phyloP scores from a whole-genome alignment of 2,888 invertebrate genomes.

The Encarsia formosa region DNA sequence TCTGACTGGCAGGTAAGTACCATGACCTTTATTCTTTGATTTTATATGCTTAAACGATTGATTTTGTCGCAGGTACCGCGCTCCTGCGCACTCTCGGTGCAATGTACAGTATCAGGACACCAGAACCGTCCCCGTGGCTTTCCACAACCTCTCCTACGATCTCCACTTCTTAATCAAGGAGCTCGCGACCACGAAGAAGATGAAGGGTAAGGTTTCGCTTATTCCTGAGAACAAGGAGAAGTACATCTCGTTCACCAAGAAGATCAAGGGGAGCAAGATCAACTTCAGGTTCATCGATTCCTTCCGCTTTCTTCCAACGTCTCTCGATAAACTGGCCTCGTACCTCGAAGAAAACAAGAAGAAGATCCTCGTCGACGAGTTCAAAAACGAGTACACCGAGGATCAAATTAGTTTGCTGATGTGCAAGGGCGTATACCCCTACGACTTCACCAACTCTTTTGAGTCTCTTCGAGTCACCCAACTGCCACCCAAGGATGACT shows the following conservation, averaged over 20 bases:
- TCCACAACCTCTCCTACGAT: slow-evolving; percentile 29
- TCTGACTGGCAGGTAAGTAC: slow-evolving; percentile 19
- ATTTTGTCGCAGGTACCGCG: no score
- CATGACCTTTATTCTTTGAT: no score
- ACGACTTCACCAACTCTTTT: slow-evolving; percentile 34
- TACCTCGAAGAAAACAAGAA: not conserved
- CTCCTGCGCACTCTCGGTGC: slow-evolving; percentile 26
- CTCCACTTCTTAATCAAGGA: slow-evolving; percentile 4
- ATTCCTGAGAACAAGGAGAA: not conserved
- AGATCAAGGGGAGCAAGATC: slow-evolving; percentile 18
- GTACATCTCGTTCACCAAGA: slow-evolving; percentile 6
- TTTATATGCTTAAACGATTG: no score
- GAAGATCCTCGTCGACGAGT: not conserved
- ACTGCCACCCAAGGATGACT: slow-evolving; percentile 29
- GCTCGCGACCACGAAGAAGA: not conserved
- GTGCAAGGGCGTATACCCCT: slow-evolving; percentile 40
- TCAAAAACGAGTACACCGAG: slow-evolving; percentile 2
- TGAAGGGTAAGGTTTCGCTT: not conserved
- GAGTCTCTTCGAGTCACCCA: slow-evolving; percentile 30
- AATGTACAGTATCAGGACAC: slow-evolving; percentile 26
- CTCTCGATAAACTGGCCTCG: not conserved
- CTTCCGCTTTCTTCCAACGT: not conserved
- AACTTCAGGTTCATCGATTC: not conserved
- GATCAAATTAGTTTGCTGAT: slow-evolving; percentile 28
- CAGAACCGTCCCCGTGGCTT: slow-evolving; percentile 26